Evolutionary conservation across 2,888 invertebrate species (phyloP).

Genomic region (Tridacna crocea): DNA sequence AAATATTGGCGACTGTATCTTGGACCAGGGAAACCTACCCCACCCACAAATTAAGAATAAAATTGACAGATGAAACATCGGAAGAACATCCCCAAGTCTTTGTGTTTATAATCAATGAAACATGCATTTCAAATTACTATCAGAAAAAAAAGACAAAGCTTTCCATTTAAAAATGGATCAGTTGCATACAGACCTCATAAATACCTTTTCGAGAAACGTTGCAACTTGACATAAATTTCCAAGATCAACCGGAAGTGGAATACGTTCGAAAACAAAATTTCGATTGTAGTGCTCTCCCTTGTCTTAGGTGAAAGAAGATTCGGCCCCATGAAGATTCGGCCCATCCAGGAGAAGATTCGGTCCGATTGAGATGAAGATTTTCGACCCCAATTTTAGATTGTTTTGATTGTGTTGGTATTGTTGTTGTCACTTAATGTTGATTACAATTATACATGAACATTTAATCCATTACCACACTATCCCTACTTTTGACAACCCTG

Average conservation of each 20-base stretch:
- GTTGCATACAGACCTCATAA: not conserved
- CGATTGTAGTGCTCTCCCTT: not conserved
- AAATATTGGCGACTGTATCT: not conserved
- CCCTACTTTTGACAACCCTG: no score
- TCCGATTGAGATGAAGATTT: no score
- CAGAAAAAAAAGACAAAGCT: not conserved
- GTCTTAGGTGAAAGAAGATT: no score
- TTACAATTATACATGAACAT: no score
- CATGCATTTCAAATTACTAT: not conserved
- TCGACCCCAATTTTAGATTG: no score
- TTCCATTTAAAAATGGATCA: not conserved
- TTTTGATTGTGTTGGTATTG: not conserved
- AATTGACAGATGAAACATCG: not conserved
- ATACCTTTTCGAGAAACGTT: slow-evolving; percentile 4
- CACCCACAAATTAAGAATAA: not conserved
- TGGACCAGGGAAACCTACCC: not conserved
- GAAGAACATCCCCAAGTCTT: not conserved
- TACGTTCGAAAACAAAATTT: not conserved
- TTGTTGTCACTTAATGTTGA: no score
- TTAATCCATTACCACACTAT: no score
- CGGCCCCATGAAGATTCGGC: no score
- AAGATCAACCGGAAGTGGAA: slow-evolving; percentile 27
- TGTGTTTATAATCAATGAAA: not conserved
- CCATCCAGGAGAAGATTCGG: no score
- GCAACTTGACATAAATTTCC: slow-evolving; percentile 27